Evolutionary conservation across 2,888 invertebrate genomes (phyloP).

Genomic region (Rhamnusium bicolor): DNA sequence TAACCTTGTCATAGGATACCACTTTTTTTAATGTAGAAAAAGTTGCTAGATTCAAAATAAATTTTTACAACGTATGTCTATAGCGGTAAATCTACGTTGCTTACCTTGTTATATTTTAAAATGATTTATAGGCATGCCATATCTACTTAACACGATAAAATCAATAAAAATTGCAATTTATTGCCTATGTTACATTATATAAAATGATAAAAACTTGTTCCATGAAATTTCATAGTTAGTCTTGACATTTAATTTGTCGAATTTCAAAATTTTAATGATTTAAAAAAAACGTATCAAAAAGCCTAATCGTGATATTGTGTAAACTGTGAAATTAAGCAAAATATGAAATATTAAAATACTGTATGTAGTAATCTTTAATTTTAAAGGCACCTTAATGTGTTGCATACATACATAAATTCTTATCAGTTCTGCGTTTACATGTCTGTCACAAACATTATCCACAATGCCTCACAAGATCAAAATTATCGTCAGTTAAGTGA

Average conservation of each 20-base stretch:
- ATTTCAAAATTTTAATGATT: background rate
- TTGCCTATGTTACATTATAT: background rate
- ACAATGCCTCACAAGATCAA: no score
- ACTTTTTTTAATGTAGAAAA: conserved; percentile 20
- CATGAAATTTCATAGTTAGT: background rate
- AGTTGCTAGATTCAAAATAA: conserved; percentile 2
- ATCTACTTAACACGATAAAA: conserved; percentile 4
- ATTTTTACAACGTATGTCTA: background rate
- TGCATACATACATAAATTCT: no score
- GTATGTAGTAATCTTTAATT: no score
- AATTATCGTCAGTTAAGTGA: no score
- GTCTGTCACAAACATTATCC: no score
- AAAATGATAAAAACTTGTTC: background rate
- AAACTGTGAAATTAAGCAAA: no score
- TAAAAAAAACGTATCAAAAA: background rate
- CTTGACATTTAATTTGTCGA: background rate
- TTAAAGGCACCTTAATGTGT: no score
- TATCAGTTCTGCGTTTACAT: no score
- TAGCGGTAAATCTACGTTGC: conserved; percentile 4
- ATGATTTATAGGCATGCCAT: conserved; percentile 25
- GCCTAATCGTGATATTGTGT: background rate
- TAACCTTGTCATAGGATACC: conserved; percentile 6
- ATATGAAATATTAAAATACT: no score
- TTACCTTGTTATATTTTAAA: conserved; percentile 31
- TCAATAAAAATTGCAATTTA: conserved; percentile 23